phyloP scores from a whole-genome alignment of 64 coral and sea anemone genomes.

The Actinia tenebrosa region DNA sequence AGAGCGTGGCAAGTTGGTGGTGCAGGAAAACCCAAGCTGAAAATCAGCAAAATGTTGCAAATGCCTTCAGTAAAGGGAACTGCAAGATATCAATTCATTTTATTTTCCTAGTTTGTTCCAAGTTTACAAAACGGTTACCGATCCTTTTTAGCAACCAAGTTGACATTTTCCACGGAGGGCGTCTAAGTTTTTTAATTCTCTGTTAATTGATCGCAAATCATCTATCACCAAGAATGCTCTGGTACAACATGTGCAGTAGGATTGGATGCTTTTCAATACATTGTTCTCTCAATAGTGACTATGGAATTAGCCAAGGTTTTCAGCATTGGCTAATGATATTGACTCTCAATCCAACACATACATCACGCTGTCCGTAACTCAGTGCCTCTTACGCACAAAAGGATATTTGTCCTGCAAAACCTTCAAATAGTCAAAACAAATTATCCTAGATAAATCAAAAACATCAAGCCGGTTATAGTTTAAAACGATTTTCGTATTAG shows the following conservation, averaged over 20 bases:
- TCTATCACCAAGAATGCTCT: background rate
- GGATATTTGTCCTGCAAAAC: background rate
- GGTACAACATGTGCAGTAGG: background rate
- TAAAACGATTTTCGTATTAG: background rate
- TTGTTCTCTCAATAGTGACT: background rate
- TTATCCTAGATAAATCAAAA: background rate
- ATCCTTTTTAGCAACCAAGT: background rate
- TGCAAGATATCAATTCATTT: no score
- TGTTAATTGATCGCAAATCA: slow-evolving; percentile 18
- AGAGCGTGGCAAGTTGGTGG: background rate
- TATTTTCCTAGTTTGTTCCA: no score
- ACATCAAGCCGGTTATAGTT: background rate
- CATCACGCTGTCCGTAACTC: background rate
- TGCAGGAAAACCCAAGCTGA: background rate
- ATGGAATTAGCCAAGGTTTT: background rate
- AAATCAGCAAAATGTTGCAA: background rate
- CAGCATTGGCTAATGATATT: background rate
- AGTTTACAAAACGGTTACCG: background rate
- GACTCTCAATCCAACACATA: background rate
- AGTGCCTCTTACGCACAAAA: background rate
- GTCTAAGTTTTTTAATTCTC: background rate
- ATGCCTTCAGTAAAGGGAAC: no score
- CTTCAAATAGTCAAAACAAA: background rate
- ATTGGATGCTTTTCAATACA: background rate
- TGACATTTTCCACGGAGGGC: background rate